Conservation (phyloP, 2,888 invertebrate genomes). For the Diogma glabrata region DNA sequence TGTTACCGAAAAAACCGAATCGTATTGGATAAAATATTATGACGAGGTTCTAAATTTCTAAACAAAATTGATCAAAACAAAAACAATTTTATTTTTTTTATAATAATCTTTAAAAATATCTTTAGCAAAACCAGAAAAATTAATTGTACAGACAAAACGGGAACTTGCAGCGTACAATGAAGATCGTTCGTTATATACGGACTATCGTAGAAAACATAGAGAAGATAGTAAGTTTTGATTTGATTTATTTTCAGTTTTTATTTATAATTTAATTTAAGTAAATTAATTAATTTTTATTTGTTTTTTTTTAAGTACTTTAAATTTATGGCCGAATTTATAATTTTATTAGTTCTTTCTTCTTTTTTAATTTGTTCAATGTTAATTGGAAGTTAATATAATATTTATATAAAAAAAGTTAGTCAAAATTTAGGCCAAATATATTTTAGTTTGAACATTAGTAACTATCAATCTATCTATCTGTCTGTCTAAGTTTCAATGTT, state of each 20-base stretch:
- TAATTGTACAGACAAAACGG: neutral
- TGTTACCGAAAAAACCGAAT: too few relatives aligned
- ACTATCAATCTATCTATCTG: too few relatives aligned
- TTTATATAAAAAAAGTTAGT: slow-evolving; percentile 3
- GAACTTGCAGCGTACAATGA: neutral
- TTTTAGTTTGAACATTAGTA: too few relatives aligned
- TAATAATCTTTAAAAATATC: slow-evolving; percentile 6
- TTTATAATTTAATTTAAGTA: slow-evolving; percentile 1
- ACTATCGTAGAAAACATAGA: slow-evolving; percentile 52
- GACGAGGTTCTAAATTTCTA: too few relatives aligned
- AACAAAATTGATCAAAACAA: neutral
- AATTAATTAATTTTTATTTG: neutral
- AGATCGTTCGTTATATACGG: slow-evolving; percentile 23
- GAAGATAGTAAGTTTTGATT: slow-evolving; percentile 52
- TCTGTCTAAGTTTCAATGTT: too few relatives aligned
- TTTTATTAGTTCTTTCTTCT: too few relatives aligned
- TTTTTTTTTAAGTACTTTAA: too few relatives aligned
- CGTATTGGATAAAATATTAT: too few relatives aligned
- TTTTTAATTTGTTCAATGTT: slow-evolving; percentile 8
- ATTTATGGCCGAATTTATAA: too few relatives aligned
- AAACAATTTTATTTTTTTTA: slow-evolving; percentile 3
- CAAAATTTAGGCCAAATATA: too few relatives aligned
- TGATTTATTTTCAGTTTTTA: neutral
- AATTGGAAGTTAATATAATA: too few relatives aligned
- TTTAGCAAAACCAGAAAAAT: neutral